Evolutionary conservation across 2,888 invertebrate species (phyloP).

Genomic region (Metalampra italica): DNA sequence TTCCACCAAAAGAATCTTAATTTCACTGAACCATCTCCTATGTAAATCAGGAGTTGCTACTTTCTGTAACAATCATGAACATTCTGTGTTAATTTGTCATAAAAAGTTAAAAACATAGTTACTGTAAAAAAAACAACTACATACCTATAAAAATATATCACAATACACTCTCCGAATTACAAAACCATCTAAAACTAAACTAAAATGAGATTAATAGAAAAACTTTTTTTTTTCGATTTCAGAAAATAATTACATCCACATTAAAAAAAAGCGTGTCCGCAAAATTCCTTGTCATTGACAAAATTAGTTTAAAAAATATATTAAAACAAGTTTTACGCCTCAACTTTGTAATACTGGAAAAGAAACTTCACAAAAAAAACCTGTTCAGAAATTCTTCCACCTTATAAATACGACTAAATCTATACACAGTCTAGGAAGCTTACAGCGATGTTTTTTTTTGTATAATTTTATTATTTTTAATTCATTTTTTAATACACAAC

Average conservation of each 20-base stretch:
- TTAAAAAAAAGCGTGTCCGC: constrained; percentile 17
- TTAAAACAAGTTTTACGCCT: constrained; percentile 32
- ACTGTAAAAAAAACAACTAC: constrained; percentile 23
- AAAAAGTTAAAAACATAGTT: constrained; percentile 14
- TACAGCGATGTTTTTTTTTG: constrained; percentile 28
- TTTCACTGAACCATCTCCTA: too few species aligned
- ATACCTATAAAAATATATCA: constrained; percentile 30
- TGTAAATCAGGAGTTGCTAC: too few species aligned
- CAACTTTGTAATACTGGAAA: constrained; percentile 63
- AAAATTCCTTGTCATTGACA: constrained; percentile 17
- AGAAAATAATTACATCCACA: constrained; percentile 16
- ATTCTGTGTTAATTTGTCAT: constrained; percentile 5
- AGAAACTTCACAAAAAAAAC: constrained; percentile 4
- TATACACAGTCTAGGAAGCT: constrained; percentile 56
- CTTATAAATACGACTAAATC: constrained; percentile 29
- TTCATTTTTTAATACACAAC: constrained; percentile 37
- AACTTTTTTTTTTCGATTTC: constrained; percentile 7
- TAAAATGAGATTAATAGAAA: constrained; percentile 25
- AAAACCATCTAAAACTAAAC: constrained; percentile 14
- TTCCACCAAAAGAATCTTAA: too few species aligned
- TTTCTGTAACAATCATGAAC: background rate
- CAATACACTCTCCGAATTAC: constrained; percentile 18
- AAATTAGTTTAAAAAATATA: constrained; percentile 18
- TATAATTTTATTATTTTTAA: constrained; percentile 23
- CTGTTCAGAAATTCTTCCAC: constrained; percentile 9